Evolutionary conservation across 2,888 invertebrate species (phyloP), one percentile per base, ranked within the genome.

Genomic region (Megastigmus dorsalis): DNA sequence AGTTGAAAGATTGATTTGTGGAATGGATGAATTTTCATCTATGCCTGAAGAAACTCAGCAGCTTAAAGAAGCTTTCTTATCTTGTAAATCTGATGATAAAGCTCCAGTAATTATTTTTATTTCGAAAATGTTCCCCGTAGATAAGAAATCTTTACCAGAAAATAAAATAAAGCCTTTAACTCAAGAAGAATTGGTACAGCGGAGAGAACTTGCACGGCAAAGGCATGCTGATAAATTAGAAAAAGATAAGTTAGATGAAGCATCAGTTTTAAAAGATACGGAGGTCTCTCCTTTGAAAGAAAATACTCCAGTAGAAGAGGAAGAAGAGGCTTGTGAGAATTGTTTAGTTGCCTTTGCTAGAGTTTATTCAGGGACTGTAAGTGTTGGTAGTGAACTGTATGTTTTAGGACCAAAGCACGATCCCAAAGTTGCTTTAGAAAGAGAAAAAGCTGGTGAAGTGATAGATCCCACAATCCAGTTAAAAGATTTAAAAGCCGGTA

Each of bases 331-430:
- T 26, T 84, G 84, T 57, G 89, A 91, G 60, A 91, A 93, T 75
- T 92, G 92, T 48, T 95, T 98, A 84, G 91, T 99, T 78, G 98
- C 97, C 0, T 96, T 99, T 89, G 97, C 97, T 18, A 91, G 98
- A 83, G 92, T 99, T 38, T 98, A 96, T 86, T 97, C 97, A 86
- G 98, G 99, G 2, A 93, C 91, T 66, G 87, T 98, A 38, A 92
- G 87, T 79, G 91, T 90, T 80, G 97, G 96, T 6, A 92, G 93
- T 82, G 92, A 92, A 83, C 89, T 98, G 4, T 97, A 92, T 88
- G 94, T 96, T 18, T 88, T 98, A 26, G 93, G 95, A 13, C 96
- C 97, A 1, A 96, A 96, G 88, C 96, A 98, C 88, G 93, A 96
- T 88, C 97, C 97, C 0, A 90, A 90, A 55, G 89, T 89, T 78